Percentiles rank a stretch among this genome's conserved stretches.
phyloP scores from a whole-genome alignment of 2,888 invertebrate genomes.

The Ditylenchus weischeri region DNA sequence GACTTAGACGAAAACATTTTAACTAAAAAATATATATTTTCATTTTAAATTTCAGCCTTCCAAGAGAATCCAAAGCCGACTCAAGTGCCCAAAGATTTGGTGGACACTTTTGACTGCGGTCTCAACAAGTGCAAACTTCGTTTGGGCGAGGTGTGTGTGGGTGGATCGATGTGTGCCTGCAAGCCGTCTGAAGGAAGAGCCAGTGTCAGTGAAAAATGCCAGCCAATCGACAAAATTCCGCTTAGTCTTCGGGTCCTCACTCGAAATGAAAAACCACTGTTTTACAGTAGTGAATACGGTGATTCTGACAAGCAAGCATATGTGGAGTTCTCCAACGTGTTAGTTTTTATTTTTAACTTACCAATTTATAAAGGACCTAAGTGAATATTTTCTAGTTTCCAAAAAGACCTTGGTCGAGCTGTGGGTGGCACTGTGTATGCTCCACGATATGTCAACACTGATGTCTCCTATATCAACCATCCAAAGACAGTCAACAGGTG shows the following conservation, averaged over 20 bases:
- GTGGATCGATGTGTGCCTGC: slow-evolving; percentile 54
- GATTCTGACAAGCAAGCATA: slow-evolving; percentile 41
- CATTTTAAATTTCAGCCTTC: not conserved
- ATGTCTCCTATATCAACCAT: slow-evolving; percentile 55
- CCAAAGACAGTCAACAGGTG: slow-evolving; percentile 55
- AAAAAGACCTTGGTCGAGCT: slow-evolving; percentile 51
- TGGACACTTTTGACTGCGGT: slow-evolving; percentile 42
- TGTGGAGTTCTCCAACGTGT: slow-evolving; percentile 54
- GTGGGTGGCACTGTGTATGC: slow-evolving; percentile 52
- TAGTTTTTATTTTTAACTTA: not conserved
- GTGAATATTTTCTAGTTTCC: slow-evolving; percentile 22
- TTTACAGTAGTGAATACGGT: slow-evolving; percentile 56
- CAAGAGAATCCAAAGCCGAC: not conserved
- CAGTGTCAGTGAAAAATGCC: slow-evolving; percentile 34
- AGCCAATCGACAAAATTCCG: slow-evolving; percentile 44
- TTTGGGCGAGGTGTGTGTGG: slow-evolving; percentile 47
- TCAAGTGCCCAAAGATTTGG: not conserved
- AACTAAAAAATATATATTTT: no score
- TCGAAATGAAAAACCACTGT: slow-evolving; percentile 45
- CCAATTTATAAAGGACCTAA: not conserved
- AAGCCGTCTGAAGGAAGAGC: slow-evolving; percentile 52
- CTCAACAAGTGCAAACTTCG: slow-evolving; percentile 33
- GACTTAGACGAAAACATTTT: no score
- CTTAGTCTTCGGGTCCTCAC: slow-evolving; percentile 49
- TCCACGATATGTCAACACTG: slow-evolving; percentile 50